Evolutionary conservation across 64 coral and sea anemone genomes (phyloP).

Genomic region (Porites lutea): DNA sequence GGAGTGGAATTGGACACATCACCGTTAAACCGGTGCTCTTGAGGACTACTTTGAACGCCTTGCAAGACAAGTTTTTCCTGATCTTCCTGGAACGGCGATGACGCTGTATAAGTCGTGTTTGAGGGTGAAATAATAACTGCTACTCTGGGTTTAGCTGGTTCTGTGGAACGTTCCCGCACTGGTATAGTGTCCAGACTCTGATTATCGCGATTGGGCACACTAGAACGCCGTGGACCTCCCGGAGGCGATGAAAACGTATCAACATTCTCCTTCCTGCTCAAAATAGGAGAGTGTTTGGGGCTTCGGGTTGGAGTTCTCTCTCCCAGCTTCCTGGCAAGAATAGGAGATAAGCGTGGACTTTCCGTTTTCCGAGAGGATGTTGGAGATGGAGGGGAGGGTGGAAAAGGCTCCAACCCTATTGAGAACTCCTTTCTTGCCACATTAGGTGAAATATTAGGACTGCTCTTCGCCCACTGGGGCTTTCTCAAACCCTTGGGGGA

Average conservation of each 20-base stretch:
- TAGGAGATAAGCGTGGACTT: slow-evolving; percentile 49
- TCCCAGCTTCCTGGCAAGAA: slow-evolving; percentile 27
- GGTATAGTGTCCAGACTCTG: slow-evolving; percentile 21
- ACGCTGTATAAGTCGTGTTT: not conserved
- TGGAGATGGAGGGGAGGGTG: slow-evolving; percentile 19
- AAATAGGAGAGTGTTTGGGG: slow-evolving; percentile 33
- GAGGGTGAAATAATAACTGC: not conserved
- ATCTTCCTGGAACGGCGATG: not conserved
- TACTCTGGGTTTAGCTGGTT: slow-evolving; percentile 6
- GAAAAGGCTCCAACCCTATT: not conserved
- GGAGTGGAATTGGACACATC: not conserved
- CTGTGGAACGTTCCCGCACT: slow-evolving; percentile 16
- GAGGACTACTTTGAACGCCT: not conserved
- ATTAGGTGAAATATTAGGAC: slow-evolving; percentile 25
- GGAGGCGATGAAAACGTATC: not conserved
- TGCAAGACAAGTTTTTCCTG: slow-evolving; percentile 10
- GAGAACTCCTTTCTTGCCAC: not conserved
- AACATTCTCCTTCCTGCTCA: not conserved
- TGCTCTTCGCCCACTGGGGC: slow-evolving; percentile 14
- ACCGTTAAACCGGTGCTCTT: not conserved
- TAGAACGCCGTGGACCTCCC: not conserved
- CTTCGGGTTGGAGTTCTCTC: not conserved
- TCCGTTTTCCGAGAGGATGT: not conserved
- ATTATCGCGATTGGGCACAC: not conserved
- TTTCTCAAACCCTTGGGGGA: slow-evolving; percentile 24